Evolutionary conservation across 2,888 invertebrate species (phyloP).

Genomic region (Patella depressa): DNA sequence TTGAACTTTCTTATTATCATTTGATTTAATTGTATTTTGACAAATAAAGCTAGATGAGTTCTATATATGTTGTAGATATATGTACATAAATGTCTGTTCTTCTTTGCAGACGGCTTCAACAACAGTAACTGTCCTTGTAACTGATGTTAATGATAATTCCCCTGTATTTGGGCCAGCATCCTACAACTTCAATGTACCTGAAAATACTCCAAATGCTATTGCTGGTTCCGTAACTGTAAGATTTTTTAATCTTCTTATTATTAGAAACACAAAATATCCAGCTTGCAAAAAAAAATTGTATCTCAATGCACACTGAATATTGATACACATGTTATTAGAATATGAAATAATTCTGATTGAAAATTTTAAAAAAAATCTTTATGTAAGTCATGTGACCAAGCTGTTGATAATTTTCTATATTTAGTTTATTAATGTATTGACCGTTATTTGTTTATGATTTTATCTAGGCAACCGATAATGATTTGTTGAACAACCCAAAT

Average conservation of each 20-base stretch:
- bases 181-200: conserved; percentile 47
- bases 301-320: background rate
- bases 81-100: background rate
- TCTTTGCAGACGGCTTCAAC: conserved; percentile 27
- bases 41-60: no score
- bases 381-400: no score
- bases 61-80: no score
- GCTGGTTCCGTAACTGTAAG: conserved; percentile 47
- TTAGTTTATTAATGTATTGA: no score
- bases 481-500: conserved; percentile 5
- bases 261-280: no score
- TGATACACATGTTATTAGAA: background rate
- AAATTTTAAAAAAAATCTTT: no score
- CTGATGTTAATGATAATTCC: conserved; percentile 60
- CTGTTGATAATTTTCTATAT: no score
- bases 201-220: conserved; percentile 39
- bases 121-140: conserved; percentile 44
- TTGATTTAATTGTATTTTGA: no score
- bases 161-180: conserved; percentile 40
- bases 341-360: no score
- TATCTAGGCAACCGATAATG: conserved; percentile 21
- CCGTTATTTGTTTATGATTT: background rate
- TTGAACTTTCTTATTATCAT: no score
- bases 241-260: background rate
- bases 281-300: no score